Percentiles rank a stretch among this genome's conserved stretches.
Evolutionary conservation across 2,888 invertebrate genomes (phyloP).

Genomic region (Phytoseiulus persimilis): DNA sequence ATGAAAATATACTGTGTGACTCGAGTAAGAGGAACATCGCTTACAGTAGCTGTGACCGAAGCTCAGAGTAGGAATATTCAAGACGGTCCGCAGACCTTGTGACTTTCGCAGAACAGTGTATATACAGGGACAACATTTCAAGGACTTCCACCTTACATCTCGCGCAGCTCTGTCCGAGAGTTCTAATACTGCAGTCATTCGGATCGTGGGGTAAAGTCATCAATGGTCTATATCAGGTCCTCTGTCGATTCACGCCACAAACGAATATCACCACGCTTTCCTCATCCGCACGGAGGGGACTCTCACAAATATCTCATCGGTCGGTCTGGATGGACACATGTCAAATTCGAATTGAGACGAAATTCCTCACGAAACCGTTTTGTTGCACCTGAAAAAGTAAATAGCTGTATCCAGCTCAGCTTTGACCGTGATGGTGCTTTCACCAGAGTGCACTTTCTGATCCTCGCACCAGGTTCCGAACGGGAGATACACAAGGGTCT

Average conservation of each 20-base stretch:
- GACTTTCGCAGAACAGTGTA: background rate
- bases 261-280: background rate
- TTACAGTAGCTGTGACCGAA: background rate
- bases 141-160: background rate
- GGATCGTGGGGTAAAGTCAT: background rate
- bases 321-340: background rate
- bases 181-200: background rate
- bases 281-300: background rate
- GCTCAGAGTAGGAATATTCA: background rate
- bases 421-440: slow-evolving; percentile 14
- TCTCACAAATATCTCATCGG: background rate
- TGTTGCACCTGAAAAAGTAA: slow-evolving; percentile 29
- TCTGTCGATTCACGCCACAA: background rate
- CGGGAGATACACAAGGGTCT: slow-evolving; percentile 34
- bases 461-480: slow-evolving; percentile 36
- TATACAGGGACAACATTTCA: background rate
- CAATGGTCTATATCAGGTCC: background rate
- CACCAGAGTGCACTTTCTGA: slow-evolving; percentile 14
- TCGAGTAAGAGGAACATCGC: background rate
- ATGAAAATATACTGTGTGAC: background rate
- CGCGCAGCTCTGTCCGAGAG: background rate
- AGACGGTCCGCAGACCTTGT: background rate
- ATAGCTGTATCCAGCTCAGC: slow-evolving; percentile 22
- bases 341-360: background rate
- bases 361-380: background rate